A percentile compares a stretch with the other conserved stretches of the same genome.
Conservation (phyloP, 2,888 invertebrate species). For the Aporophyla lueneburgensis region DNA sequence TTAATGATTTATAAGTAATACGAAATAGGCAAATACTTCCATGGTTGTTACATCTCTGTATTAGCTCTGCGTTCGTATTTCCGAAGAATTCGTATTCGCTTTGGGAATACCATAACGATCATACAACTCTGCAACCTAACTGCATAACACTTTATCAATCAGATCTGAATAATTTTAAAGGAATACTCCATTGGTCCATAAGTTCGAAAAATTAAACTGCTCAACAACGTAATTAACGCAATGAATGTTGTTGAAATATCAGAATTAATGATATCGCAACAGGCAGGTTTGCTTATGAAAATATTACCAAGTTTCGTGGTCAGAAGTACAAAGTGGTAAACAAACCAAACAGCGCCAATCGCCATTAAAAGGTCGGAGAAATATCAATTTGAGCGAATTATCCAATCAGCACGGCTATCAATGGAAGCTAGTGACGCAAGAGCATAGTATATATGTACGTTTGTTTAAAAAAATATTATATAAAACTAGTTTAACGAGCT, state of each 20-base stretch:
- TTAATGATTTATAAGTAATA: no score
- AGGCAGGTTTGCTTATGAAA: background rate
- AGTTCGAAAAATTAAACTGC: no score
- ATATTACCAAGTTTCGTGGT: background rate
- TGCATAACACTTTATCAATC: no score
- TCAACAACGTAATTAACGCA: no score
- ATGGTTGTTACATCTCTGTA: background rate
- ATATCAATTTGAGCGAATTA: conserved; percentile 36
- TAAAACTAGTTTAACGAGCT: background rate
- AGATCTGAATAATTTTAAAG: no score
- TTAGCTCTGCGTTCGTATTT: background rate
- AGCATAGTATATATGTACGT: background rate
- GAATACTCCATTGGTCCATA: no score
- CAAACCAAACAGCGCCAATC: background rate
- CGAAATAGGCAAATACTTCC: no score
- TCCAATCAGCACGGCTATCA: conserved; percentile 20
- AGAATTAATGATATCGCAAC: no score
- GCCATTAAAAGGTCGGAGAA: background rate
- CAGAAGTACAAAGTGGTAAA: background rate
- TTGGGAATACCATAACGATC: background rate
- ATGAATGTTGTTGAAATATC: no score
- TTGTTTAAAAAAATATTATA: background rate
- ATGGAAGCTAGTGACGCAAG: conserved; percentile 20
- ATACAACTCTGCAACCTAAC: background rate
- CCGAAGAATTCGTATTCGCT: background rate